Conservation (phyloP, 2,113 vertebrate species). For the Microcebus tavaratra region DNA sequence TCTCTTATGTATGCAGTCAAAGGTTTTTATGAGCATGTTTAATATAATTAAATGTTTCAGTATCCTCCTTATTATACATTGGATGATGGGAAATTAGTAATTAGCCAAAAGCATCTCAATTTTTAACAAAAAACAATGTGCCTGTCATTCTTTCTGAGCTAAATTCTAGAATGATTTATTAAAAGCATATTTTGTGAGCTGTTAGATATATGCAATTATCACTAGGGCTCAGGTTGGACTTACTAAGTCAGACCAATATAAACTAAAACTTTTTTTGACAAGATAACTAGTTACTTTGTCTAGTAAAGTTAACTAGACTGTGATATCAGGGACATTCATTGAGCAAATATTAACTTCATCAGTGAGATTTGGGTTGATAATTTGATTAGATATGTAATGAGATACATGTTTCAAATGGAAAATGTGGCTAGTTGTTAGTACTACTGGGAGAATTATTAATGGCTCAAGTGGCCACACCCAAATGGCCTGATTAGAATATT, state of each 20-base stretch:
- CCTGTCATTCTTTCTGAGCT: neutral
- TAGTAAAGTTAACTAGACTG: neutral
- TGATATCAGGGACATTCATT: neutral
- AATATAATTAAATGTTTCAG: neutral
- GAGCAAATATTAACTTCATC: neutral
- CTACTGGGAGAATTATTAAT: neutral
- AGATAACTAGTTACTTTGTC: neutral
- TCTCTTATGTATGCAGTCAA: neutral
- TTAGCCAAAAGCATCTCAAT: neutral
- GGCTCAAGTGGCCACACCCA: neutral
- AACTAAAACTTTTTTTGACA: neutral
- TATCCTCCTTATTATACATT: neutral
- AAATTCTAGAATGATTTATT: conserved; percentile 11
- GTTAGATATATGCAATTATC: neutral
- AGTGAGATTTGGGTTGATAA: neutral
- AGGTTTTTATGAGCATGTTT: neutral
- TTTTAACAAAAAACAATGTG: neutral
- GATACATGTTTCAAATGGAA: neutral
- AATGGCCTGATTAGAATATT: conserved; percentile 1
- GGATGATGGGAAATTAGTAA: neutral
- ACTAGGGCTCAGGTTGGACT: neutral
- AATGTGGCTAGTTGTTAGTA: neutral
- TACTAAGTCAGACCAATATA: neutral
- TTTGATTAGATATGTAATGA: neutral
- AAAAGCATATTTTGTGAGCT: neutral